Conservation (phyloP, 2,113 vertebrate genomes). For the Chloropsis cyanopogon region DNA sequence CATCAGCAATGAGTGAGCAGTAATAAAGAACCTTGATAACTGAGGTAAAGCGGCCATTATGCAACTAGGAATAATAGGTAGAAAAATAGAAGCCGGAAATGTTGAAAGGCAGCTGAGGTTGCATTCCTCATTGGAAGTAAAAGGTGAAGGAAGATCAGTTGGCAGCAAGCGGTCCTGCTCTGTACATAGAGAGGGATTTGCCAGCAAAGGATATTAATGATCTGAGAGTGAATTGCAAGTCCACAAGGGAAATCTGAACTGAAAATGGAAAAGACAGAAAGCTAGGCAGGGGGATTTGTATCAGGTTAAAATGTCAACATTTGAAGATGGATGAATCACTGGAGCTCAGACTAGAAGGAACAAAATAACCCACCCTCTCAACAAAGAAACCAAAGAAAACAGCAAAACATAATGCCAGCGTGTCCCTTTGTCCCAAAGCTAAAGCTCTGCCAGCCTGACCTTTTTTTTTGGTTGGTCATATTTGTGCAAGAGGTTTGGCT, state of each 20-base stretch:
- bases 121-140: conserved; percentile 39
- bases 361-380: background rate
- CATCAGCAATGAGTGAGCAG: background rate
- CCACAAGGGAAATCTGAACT: conserved; percentile 20
- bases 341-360: background rate
- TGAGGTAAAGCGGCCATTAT: background rate
- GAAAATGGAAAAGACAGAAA: conserved; percentile 55
- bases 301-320: conserved; percentile 35
- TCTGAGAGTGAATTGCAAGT: conserved; percentile 14
- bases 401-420: background rate
- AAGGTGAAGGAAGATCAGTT: conserved; percentile 38
- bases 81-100: conserved; percentile 4
- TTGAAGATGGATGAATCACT: conserved; percentile 37
- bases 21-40: background rate
- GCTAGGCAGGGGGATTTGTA: conserved; percentile 2
- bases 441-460: background rate
- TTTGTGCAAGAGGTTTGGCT: background rate
- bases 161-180: background rate
- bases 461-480: background rate
- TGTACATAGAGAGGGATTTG: conserved; percentile 38
- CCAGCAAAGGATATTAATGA: conserved; percentile 53
- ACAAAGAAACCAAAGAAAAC: conserved; percentile 7
- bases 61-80: background rate
- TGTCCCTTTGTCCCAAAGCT: background rate
- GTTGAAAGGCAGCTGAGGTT: conserved; percentile 5